Percentiles rank a stretch among this genome's conserved stretches.
phyloP scores from a whole-genome alignment of 2,797 vertebrate species.

The Urophycis tenuis region DNA sequence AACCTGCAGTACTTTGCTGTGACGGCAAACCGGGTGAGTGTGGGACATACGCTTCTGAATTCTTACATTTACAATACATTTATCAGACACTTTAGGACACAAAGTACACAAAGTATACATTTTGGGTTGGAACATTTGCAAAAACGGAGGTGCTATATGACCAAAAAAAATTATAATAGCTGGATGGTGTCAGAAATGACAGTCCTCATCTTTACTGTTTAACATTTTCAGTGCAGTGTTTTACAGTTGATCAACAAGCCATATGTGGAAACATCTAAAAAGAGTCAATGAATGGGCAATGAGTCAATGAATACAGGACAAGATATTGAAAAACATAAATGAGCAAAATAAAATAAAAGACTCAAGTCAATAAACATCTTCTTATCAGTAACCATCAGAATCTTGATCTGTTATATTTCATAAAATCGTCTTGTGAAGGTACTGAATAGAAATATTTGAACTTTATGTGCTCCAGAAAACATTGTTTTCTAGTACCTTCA shows the following conservation, averaged over 20 bases:
- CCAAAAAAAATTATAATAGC: too few species aligned
- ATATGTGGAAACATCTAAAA: background rate
- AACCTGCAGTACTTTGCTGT: constrained; percentile 92
- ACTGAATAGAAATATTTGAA: too few species aligned
- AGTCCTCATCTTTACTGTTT: background rate
- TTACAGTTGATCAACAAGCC: background rate
- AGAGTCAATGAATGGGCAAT: background rate
- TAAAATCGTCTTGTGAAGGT: too few species aligned
- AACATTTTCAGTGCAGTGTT: background rate
- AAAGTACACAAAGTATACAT: too few species aligned
- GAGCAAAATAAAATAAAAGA: background rate
- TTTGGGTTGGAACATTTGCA: too few species aligned
- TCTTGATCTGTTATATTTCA: background rate
- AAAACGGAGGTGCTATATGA: too few species aligned
- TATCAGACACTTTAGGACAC: too few species aligned
- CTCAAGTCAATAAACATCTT: background rate
- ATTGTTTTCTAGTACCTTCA: too few species aligned
- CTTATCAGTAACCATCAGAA: background rate
- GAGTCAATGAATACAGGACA: background rate
- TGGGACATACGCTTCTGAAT: background rate
- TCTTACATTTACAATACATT: too few species aligned
- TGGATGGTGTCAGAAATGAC: background rate
- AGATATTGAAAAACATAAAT: background rate
- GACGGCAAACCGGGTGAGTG: constrained; percentile 89
- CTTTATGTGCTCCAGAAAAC: too few species aligned